A percentile compares a stretch with the other conserved stretches of the same genome.
Conservation (phyloP, 2,797 vertebrate genomes). For the Sebastes ruberrimus region DNA sequence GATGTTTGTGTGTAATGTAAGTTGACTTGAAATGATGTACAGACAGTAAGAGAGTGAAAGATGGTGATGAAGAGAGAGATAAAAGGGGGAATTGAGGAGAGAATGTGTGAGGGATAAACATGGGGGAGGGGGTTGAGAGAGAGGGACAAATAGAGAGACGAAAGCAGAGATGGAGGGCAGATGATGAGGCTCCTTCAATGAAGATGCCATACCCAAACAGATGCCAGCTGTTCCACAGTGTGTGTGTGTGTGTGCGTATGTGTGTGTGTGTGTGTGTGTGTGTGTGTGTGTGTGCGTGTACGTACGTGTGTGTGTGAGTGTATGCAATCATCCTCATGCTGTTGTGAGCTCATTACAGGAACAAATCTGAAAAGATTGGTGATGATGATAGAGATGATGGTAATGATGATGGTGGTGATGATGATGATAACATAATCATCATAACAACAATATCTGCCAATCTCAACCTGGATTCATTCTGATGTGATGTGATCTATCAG, state of each 20-base stretch:
- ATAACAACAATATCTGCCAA: slow-evolving; percentile 42
- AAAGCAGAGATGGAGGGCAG: slow-evolving; percentile 51
- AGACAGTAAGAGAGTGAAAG: not conserved
- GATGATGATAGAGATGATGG: slow-evolving; percentile 59
- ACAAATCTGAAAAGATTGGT: slow-evolving; percentile 62
- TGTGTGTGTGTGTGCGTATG: not conserved
- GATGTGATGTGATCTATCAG: not conserved
- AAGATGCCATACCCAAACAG: slow-evolving; percentile 46
- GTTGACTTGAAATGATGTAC: not conserved
- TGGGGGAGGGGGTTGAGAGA: not conserved
- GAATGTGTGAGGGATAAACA: not conserved
- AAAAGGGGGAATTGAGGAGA: not conserved
- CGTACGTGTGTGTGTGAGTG: not conserved
- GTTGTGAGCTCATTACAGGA: slow-evolving; percentile 67
- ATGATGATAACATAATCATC: slow-evolving; percentile 58
- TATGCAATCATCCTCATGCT: slow-evolving; percentile 63
- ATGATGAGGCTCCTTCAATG: slow-evolving; percentile 50
- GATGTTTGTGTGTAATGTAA: not conserved
- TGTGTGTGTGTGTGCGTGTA: not conserved
- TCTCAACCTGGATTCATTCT: slow-evolving; percentile 17
- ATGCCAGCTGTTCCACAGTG: slow-evolving; percentile 60
- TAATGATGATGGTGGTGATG: slow-evolving; percentile 49
- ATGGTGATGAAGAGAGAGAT: not conserved
- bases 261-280: not conserved
- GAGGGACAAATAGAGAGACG: slow-evolving; percentile 28